Evolutionary conservation across 2,113 vertebrate species (phyloP), one percentile per base, ranked within the genome.

Genomic region (Ardeotis arabs): DNA sequence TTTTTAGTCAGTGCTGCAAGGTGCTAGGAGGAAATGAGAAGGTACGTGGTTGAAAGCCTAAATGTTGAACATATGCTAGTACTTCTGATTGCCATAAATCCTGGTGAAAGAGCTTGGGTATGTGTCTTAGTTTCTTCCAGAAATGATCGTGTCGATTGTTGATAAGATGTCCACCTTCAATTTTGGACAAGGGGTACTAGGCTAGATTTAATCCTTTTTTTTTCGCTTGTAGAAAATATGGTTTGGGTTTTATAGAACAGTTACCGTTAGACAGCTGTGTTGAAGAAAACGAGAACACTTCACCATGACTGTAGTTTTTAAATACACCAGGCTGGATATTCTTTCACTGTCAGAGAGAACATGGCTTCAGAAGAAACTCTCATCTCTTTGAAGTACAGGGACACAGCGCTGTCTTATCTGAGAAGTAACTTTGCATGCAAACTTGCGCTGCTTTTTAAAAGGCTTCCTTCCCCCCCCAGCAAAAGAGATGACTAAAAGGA

Each of bases 371-470:
- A 94, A 93, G 64, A 66, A 93, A 59, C 56, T 60, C 50, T 17
- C 25, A 67, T 86, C 66, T 39, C 90, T 95, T 96, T 97, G 90
- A 93, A 95, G 85, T 93, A 7, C 68, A 59, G 90, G 72, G 85
- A 73, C 41, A 33, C 0, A 2, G 55, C n/a, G 4, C 52, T 84
- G 37, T 76, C 60, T 93, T 93, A 88, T 80, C 79, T 63, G 37
- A 80, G 75, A n/a, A 62, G 9, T 58, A 90, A 69, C 87, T 90
- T 76, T 72, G 76, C 76, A 84, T 87, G 62, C 62, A 79, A 63
- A 78, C 76, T 84, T 86, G 29, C 8, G 4, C 69, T 49, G 29
- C 1, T 78, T 90, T 94, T 93, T 37, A 44, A 88, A 56, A 60
- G 11, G 13, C 13, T 85, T 77, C 16, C 3, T 19, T 41, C 41